Percentiles rank a stretch among this genome's conserved stretches.
These are phyloP conservation scores for Loxodonta africana DNA, from an alignment of 2,113 vertebrate genomes.

Conservation along the genomic window DNA sequence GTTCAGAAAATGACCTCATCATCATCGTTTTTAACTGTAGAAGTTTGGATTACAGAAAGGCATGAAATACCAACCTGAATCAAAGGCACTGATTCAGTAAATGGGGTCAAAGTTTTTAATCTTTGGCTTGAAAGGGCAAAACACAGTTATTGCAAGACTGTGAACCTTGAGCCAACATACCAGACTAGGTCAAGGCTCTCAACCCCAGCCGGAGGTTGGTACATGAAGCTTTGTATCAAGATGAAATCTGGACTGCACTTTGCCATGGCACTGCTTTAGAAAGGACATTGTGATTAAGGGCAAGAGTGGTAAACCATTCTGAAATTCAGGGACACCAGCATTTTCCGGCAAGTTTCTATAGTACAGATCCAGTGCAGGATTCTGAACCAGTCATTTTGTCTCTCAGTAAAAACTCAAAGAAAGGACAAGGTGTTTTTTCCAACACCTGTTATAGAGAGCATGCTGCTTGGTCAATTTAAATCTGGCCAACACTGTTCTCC, in stretches of 20 bases:
- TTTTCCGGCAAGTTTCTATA: not conserved
- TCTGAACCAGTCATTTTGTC: not conserved
- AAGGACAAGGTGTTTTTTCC: not conserved
- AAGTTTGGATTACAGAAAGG: not conserved
- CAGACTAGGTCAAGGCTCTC: not conserved
- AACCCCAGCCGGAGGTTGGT: not conserved
- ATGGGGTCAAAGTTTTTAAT: conserved; percentile 39
- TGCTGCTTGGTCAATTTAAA: not conserved
- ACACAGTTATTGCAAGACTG: not conserved
- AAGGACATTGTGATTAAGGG: not conserved
- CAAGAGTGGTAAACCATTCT: not conserved
- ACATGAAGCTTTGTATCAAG: not conserved
- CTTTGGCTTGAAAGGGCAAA: not conserved
- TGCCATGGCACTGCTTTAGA: not conserved
- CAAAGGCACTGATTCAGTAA: not conserved
- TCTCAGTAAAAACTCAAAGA: conserved; percentile 39
- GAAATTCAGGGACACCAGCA: not conserved
- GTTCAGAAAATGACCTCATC: not conserved
- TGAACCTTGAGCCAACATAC: not conserved
- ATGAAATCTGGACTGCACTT: not conserved
- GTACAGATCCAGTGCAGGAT: not conserved
- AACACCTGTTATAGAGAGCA: not conserved
- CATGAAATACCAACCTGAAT: conserved; percentile 29
- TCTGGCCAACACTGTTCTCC: not conserved
- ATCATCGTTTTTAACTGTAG: not conserved